Base-by-base conservation (phyloP, 1,140 invertebrate species). In the Nasonia longicornis region DNA sequence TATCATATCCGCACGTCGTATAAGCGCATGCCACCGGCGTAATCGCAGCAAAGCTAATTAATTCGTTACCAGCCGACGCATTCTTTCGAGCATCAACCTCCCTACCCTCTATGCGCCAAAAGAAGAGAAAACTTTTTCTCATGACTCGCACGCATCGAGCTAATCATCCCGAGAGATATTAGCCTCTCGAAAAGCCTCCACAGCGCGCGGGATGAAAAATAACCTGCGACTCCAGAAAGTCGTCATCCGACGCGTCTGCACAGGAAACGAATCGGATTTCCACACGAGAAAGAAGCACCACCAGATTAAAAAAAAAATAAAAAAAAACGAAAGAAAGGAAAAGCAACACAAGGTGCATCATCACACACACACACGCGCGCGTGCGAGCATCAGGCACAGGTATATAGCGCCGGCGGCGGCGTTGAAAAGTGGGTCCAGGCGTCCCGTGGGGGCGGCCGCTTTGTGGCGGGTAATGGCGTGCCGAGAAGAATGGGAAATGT, bases 401-500 rank as follows among this genome's bases (percentile, higher is more conserved):
- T 71, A 71, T 67, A 63, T 79, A 77, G 45, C 77, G 81, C 82
- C 77, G 26, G 77, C 66, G 79, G 52, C 67, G 66, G 72, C 58
- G 80, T 69, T 84, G 83, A 82, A 87, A 87, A 88, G 85, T 85
- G 73, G 81, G 67, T 35, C 77, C 74, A 69, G 89, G 84, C 88
- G 83, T 88, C 90, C 89, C 87, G 89, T 88, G 89, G 89, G 87
- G 90, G 86, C 89, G 89, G 89, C 85, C 8, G 87, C 89, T 90
- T 91, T 91, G 66, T 72, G 22, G 88, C 85, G 85, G 66, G 85
- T 90, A 90, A 91, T 90, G 85, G 88, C 87, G 88, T 89, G 89
- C 89, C 87, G 87, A 89, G 88, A 90, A 91, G 89, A 90, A 91
- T 91, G 88, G 87, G 87, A 91, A 89, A 88, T 91, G 90, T 91